These are phyloP conservation scores for Etheostoma perlongum DNA, from an alignment of 2,797 vertebrate species.

Conservation along the genomic window DNA sequence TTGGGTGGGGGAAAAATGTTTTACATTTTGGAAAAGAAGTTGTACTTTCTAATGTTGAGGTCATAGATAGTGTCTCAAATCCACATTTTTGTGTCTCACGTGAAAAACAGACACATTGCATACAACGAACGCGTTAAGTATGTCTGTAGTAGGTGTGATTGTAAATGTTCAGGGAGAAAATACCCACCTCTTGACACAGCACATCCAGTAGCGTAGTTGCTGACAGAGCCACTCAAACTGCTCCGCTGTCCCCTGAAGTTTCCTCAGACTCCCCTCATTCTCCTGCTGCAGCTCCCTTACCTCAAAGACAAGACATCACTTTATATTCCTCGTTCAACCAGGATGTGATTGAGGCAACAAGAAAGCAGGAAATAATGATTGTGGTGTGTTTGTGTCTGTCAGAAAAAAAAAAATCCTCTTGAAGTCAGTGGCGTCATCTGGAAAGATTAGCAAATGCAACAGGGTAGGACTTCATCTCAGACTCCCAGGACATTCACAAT, in stretches of 20 bases:
- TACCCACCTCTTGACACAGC: slow-evolving; percentile 79
- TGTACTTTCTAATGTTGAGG: no score
- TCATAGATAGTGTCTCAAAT: no score
- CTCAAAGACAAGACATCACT: slow-evolving; percentile 47
- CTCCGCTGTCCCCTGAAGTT: slow-evolving; percentile 80
- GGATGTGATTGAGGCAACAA: slow-evolving; percentile 27
- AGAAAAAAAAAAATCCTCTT: background rate
- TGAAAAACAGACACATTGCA: no score
- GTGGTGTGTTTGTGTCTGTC: background rate
- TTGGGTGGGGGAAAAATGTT: no score
- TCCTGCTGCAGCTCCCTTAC: slow-evolving; percentile 75
- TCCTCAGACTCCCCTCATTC: slow-evolving; percentile 77
- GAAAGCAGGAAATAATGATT: slow-evolving; percentile 6
- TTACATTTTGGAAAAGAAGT: no score
- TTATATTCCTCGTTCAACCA: background rate
- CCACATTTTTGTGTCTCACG: no score
- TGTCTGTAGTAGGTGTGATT: background rate
- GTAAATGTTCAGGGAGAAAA: background rate
- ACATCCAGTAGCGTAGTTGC: slow-evolving; percentile 85
- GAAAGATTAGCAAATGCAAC: slow-evolving; percentile 34
- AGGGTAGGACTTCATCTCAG: slow-evolving; percentile 17
- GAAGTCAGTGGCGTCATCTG: slow-evolving; percentile 18
- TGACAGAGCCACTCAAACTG: slow-evolving; percentile 87
- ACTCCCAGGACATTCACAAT: slow-evolving; percentile 23
- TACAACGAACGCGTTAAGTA: no score